Evolutionary conservation across 2,888 invertebrate genomes (phyloP), one percentile per base, ranked within the genome.

Genomic region (Eumerus sabulonum): DNA sequence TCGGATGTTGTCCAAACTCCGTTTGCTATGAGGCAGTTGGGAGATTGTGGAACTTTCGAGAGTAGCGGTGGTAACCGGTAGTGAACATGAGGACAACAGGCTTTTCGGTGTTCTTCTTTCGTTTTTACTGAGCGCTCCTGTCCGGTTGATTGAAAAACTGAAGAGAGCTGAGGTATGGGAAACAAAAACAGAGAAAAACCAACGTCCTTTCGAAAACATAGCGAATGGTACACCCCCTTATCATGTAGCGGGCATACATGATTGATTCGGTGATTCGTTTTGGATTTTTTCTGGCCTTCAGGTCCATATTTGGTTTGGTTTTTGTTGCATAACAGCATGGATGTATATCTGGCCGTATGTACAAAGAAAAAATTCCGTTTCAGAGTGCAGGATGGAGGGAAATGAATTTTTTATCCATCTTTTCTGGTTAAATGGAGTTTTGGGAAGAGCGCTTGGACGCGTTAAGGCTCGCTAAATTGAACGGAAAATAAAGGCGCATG

Each of bases 151-250:
- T 73, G 73, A 67, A 77, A 72, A 68, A 63, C 63, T 77, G 67
- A 68, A 77, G 44, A 77, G 73, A 72, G 47, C 48, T 68, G 73
- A 77, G 72, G 62, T 53, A n/a, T n/a, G n/a, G n/a, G n/a, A n/a
- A 17, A 16, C 18, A 11, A 47, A 18, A 13, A 27, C 13, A 27
- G 13, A 12, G 19, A 27, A 53, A 53, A 38, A 27, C 27, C 36
- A 72, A 73, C 57, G 73, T 77, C 73, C 77, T 77, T 68, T 73
- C 63, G 67, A 77, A 77, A 77, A 77, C 73, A 77, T 72, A 73
- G 72, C 73, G 73, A 77, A n/a, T 77, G 67, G 77, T 77, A 70
- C n/a, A n/a, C 76, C 66, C 62, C 67, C 71, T 73, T 68, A 77
- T 72, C 51, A 62, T 73, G 64, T 56, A 73, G 77, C 56, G 63